Conservation (phyloP, 2,888 invertebrate species). For the Actias luna region DNA sequence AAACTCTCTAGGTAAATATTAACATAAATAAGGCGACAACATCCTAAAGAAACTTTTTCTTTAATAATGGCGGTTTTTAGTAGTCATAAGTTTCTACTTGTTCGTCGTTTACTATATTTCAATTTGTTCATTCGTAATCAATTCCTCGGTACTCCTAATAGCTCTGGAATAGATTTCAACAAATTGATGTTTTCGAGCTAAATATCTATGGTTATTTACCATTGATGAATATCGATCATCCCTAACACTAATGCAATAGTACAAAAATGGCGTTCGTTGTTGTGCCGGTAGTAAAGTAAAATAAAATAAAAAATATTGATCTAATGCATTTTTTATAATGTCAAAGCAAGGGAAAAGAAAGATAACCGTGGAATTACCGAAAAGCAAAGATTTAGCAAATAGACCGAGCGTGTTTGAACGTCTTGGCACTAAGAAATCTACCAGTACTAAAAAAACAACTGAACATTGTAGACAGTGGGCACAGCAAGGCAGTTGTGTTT, state of each 20-base stretch:
- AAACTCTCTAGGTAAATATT: too few relatives aligned
- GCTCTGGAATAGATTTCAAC: too few relatives aligned
- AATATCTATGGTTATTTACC: too few relatives aligned
- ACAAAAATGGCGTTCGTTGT: conserved; percentile 45
- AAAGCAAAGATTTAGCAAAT: conserved; percentile 84
- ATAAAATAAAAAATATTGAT: conserved; percentile 51
- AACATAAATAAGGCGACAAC: too few relatives aligned
- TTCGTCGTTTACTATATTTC: too few relatives aligned
- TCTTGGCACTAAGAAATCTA: conserved; percentile 87
- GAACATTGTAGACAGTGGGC: conserved; percentile 90
- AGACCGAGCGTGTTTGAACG: conserved; percentile 92
- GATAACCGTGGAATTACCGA: conserved; percentile 88
- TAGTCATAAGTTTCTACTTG: too few relatives aligned
- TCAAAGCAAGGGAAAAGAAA: conserved; percentile 87
- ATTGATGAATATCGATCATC: too few relatives aligned
- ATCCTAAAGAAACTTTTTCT: too few relatives aligned
- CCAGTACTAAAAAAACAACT: conserved; percentile 79
- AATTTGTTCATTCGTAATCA: too few relatives aligned
- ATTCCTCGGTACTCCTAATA: too few relatives aligned
- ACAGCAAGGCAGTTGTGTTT: conserved; percentile 88
- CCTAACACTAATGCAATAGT: not conserved
- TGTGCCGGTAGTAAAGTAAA: conserved; percentile 46
- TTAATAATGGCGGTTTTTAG: too few relatives aligned
- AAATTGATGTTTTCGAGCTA: too few relatives aligned
- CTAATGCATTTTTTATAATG: conserved; percentile 79